A percentile compares a stretch with the other conserved stretches of the same genome.
phyloP scores from a whole-genome alignment of 2,797 vertebrate genomes.

The Sebastes itinus region DNA sequence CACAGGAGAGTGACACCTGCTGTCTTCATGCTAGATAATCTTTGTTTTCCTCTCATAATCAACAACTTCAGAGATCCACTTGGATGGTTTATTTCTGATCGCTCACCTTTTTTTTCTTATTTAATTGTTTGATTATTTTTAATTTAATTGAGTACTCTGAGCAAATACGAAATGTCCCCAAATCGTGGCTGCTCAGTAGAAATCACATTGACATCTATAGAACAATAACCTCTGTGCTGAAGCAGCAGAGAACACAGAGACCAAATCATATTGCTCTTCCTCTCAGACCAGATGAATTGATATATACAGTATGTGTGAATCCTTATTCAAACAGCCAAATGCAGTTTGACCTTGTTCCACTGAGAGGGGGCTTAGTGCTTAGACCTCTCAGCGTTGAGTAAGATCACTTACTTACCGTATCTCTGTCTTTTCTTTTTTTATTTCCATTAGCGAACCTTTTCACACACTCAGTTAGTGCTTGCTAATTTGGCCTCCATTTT shows the following conservation, averaged over 20 bases:
- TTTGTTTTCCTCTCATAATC: neutral
- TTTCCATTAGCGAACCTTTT: neutral
- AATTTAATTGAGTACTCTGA: neutral
- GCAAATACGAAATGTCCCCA: neutral
- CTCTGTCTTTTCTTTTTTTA: neutral
- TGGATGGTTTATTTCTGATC: neutral
- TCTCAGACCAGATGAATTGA: neutral
- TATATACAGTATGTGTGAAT: neutral
- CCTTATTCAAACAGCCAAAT: constrained; percentile 5
- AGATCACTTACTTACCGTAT: neutral
- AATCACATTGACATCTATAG: neutral
- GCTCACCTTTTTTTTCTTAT: neutral
- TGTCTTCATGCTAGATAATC: neutral
- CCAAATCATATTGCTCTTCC: neutral
- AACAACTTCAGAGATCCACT: neutral
- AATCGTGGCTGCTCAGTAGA: neutral
- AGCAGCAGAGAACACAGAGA: neutral
- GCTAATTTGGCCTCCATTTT: neutral
- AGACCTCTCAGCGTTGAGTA: neutral
- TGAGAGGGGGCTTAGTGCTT: neutral
- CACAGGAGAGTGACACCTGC: neutral
- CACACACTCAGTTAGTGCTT: neutral
- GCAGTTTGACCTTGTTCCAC: constrained; percentile 9
- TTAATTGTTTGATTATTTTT: neutral
- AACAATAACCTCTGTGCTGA: constrained; percentile 10